Evolutionary conservation across 2,797 vertebrate genomes (phyloP).

Genomic region (Brachyrhaphis roseni): DNA sequence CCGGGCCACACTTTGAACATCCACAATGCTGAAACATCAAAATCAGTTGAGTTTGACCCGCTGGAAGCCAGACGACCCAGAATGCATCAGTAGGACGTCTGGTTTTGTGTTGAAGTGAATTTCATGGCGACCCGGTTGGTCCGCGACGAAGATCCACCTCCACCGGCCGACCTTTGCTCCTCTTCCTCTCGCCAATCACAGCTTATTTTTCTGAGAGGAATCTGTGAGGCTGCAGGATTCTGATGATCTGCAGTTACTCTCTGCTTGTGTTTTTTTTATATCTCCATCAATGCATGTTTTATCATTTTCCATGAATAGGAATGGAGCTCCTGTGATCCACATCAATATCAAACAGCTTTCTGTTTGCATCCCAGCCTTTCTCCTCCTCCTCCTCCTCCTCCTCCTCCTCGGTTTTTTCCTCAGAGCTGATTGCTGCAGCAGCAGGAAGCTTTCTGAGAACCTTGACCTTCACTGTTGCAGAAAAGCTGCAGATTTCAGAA

Average conservation of each 20-base stretch:
- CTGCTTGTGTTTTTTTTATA: not conserved
- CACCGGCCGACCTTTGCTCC: not conserved
- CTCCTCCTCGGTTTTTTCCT: slow-evolving; percentile 7
- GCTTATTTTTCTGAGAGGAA: not conserved
- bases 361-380: not conserved
- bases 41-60: not conserved
- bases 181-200: not conserved
- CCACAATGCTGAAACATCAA: not conserved
- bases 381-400: slow-evolving; percentile 14
- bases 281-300: slow-evolving; percentile 28
- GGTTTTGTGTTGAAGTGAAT: not conserved
- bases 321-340: slow-evolving; percentile 40
- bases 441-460: slow-evolving; percentile 31
- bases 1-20: too few relatives aligned
- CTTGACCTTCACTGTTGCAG: slow-evolving; percentile 12
- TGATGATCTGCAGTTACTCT: not conserved
- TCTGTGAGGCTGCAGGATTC: not conserved
- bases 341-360: slow-evolving; percentile 50
- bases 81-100: not conserved
- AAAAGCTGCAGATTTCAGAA: not conserved
- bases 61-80: not conserved
- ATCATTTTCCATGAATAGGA: slow-evolving; percentile 52
- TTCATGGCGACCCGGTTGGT: not conserved
- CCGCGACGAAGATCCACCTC: not conserved
- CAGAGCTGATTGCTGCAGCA: slow-evolving; percentile 43